Percentiles rank a stretch among this genome's conserved stretches.
Conservation (phyloP, 2,113 vertebrate genomes). For the Sphaerodactylus townsendi region DNA sequence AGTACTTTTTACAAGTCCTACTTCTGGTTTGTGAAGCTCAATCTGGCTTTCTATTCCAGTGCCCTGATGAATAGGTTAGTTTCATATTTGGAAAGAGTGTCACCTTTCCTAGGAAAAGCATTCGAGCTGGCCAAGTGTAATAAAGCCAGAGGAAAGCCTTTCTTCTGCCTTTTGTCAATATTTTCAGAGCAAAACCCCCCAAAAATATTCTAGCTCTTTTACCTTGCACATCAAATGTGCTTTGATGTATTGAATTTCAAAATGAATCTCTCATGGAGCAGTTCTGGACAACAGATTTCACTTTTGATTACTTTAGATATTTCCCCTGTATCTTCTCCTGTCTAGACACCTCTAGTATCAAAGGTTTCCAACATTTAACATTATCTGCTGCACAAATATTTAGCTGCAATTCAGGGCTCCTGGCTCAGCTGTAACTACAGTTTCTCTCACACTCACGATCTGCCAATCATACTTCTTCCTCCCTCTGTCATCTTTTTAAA, state of each 20-base stretch:
- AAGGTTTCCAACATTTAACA: not conserved
- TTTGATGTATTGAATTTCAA: constrained; percentile 60
- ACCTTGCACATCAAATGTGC: constrained; percentile 49
- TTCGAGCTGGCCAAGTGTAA: constrained; percentile 57
- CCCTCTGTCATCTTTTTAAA: not conserved
- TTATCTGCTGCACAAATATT: not conserved
- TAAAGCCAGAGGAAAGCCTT: constrained; percentile 57
- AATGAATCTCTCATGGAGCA: constrained; percentile 49
- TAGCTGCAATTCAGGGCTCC: not conserved
- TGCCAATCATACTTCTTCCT: not conserved
- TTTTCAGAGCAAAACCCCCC: constrained; percentile 56
- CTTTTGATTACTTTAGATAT: not conserved
- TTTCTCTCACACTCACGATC: not conserved
- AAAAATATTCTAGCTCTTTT: constrained; percentile 39
- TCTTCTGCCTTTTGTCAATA: constrained; percentile 63
- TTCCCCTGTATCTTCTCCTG: constrained; percentile 3
- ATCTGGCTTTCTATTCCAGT: constrained; percentile 1
- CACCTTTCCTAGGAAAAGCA: constrained; percentile 51
- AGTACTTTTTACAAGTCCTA: not conserved
- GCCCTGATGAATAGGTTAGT: constrained; percentile 52
- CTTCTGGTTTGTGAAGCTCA: not conserved
- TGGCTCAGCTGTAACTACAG: not conserved
- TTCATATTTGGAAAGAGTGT: constrained; percentile 39
- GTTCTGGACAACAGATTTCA: not conserved
- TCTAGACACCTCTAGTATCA: not conserved